Percentiles rank a stretch among this genome's conserved stretches.
Conservation (phyloP, 2,797 vertebrate genomes). For the Phaenicophaeus curvirostris region DNA sequence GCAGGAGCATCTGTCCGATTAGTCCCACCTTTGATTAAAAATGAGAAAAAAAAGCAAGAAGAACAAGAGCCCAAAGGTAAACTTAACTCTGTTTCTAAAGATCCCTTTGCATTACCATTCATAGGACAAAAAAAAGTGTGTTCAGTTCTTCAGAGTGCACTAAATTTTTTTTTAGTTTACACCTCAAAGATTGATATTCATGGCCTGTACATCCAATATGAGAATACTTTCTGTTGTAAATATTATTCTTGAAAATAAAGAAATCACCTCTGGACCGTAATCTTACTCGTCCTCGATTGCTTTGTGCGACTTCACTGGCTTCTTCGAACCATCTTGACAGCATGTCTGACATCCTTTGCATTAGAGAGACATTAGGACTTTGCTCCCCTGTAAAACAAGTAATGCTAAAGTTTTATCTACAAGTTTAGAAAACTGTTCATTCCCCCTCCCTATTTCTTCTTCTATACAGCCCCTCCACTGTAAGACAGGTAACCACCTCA, state of each 20-base stretch:
- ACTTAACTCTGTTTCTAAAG: not conserved
- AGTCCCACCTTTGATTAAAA: slow-evolving; percentile 79
- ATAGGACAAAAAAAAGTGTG: not conserved
- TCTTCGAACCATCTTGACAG: slow-evolving; percentile 98
- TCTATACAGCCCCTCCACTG: not conserved
- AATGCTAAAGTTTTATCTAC: not conserved
- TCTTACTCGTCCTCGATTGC: slow-evolving; percentile 88
- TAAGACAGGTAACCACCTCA: not conserved
- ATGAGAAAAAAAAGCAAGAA: not conserved
- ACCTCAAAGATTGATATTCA: not conserved
- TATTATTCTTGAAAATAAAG: not conserved
- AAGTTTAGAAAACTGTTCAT: not conserved
- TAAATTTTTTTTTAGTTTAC: not conserved
- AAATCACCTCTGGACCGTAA: slow-evolving; percentile 87
- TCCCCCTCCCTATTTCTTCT: not conserved
- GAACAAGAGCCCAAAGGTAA: slow-evolving; percentile 36
- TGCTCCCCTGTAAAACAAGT: slow-evolving; percentile 86
- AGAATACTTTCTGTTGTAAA: not conserved
- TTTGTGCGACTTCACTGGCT: slow-evolving; percentile 93
- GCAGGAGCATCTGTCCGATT: slow-evolving; percentile 79
- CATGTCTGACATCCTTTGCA: slow-evolving; percentile 99
- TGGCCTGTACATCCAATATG: not conserved
- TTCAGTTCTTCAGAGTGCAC: not conserved
- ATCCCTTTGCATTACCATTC: not conserved
- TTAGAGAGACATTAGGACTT: slow-evolving; percentile 94